phyloP scores from a whole-genome alignment of 1,140 invertebrate species.

The Ceratina australensis region DNA sequence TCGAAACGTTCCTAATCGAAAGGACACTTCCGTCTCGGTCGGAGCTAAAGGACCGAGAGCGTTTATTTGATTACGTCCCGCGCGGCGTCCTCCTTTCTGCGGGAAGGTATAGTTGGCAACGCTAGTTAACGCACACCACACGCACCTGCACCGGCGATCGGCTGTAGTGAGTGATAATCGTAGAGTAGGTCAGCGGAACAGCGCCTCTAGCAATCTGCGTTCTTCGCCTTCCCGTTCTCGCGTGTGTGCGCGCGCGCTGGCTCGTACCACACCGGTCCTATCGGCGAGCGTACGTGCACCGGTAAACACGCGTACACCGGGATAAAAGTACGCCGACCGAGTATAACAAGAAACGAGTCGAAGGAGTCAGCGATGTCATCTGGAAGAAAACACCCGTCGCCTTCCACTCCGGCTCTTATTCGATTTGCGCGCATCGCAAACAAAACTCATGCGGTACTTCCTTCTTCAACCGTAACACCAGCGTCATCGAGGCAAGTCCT shows the following conservation, averaged over 20 bases:
- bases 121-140: constrained; percentile 66
- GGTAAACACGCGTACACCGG: not conserved
- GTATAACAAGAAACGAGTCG: constrained; percentile 44
- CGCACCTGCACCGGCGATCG: constrained; percentile 65
- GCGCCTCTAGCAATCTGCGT: constrained; percentile 76
- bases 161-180: constrained; percentile 72
- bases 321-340: constrained; percentile 25
- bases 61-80: constrained; percentile 55
- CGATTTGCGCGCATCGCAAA: not conserved
- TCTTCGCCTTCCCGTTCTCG: constrained; percentile 49
- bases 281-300: not conserved
- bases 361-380: constrained; percentile 1
- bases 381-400: constrained; percentile 8
- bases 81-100: constrained; percentile 57
- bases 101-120: constrained; percentile 59
- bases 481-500: not conserved
- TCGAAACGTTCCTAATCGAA: not conserved
- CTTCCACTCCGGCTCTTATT: constrained; percentile 5
- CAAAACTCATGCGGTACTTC: not conserved
- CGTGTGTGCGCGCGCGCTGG: not conserved
- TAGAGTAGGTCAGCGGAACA: constrained; percentile 79
- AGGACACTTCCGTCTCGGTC: not conserved
- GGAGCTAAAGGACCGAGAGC: constrained; percentile 38
- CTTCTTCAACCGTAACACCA: not conserved
- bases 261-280: not conserved